Conservation (phyloP, 1,140 invertebrate genomes). For the Cyclargus thomasi region DNA sequence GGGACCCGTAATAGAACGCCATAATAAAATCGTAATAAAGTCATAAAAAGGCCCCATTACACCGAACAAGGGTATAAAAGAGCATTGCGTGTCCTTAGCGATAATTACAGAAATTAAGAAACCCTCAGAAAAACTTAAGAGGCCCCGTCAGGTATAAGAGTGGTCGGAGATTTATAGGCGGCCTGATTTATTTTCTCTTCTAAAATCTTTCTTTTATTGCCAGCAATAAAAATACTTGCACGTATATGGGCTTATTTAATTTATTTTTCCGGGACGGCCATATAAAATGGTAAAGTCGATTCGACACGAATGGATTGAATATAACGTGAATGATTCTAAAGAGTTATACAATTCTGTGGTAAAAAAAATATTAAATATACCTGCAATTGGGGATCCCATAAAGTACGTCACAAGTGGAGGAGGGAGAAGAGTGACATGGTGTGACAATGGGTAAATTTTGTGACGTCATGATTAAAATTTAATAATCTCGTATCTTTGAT, state of each 20-base stretch:
- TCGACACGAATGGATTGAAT: too few species aligned
- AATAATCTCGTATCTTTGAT: too few species aligned
- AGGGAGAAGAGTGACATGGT: too few species aligned
- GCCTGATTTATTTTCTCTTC: conserved; percentile 17
- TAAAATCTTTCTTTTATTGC: conserved; percentile 1
- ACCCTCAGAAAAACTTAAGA: conserved; percentile 20
- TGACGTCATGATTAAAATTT: too few species aligned
- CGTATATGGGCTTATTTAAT: conserved; percentile 1
- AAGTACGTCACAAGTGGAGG: too few species aligned
- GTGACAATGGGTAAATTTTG: too few species aligned
- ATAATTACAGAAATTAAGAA: conserved; percentile 17
- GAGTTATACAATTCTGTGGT: too few species aligned
- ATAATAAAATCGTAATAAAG: conserved; percentile 7
- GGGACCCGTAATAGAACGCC: background rate
- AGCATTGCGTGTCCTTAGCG: conserved; percentile 13
- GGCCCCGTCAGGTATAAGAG: conserved; percentile 17
- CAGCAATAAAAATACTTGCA: conserved; percentile 7
- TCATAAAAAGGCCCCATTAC: background rate
- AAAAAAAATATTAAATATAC: too few species aligned
- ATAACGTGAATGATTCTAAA: too few species aligned
- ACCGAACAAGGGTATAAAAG: background rate
- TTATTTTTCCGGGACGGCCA: too few species aligned
- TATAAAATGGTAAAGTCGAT: too few species aligned
- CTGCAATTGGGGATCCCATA: too few species aligned
- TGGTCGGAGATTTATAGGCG: conserved; percentile 16